Evolutionary conservation across 2,888 invertebrate genomes (phyloP), one percentile per base, ranked within the genome.

Genomic region (Muschampia plurimacula): DNA sequence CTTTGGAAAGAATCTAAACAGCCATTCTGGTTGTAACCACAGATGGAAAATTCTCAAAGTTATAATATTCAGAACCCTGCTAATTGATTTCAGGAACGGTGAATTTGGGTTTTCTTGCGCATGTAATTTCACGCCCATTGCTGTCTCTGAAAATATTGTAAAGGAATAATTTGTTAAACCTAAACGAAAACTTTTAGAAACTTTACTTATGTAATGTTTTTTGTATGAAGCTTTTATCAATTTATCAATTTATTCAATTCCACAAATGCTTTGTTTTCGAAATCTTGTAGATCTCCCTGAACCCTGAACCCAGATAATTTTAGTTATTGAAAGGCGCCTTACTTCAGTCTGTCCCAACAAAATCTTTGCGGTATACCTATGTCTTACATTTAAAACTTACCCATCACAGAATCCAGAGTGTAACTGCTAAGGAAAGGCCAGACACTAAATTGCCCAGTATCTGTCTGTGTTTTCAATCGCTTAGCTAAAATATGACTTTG

Each of bases 401-500:
- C 95, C 83, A 95, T 95, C 36, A 96, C 95, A 49, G 96, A 95
- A 83, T 96, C 96, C 76, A 96, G 83, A 0, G 96, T 95, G 81
- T 95, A 96, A 0, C 92, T 87, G 36, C 95, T 95, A 7, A 96
- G 80, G 73, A 89, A 94, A 0, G 94, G 95, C 88, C 95, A 96
- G 4, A 95, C 83, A 75, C 95, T 91, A 73, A 95, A 92, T 44
- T 83, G 83, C 0, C 85, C 86, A n/a, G 81, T 78, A 32, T 84
- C 83, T 0, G 77, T 77, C 10, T 60, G 60, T 0, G 70, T 55
- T 8, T 76, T 76, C 41, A 97, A 82, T 44, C 87, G 88, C 5
- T 93, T 79, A 0, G 89, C 82, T 75, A 97, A 82, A 62, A 91
- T 91, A 12, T 89, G 84, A 57, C 95, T 90, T 81, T 96, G 96